phyloP scores from a whole-genome alignment of 1,140 invertebrate species.

The Cotesia typhae region DNA sequence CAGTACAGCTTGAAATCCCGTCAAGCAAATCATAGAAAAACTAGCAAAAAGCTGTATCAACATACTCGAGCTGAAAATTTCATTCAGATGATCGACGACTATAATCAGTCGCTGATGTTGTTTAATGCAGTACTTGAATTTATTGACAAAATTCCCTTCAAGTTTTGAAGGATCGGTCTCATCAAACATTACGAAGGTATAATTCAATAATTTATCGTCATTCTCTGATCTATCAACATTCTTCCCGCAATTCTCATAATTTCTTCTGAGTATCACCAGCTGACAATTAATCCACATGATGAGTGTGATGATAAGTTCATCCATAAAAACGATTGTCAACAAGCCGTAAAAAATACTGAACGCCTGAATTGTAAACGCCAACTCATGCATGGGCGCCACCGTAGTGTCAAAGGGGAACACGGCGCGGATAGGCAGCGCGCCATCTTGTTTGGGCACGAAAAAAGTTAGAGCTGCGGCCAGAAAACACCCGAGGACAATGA shows the following conservation, averaged over 20 bases:
- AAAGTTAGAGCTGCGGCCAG: conserved; percentile 44
- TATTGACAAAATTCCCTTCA: conserved; percentile 29
- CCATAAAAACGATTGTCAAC: conserved; percentile 43
- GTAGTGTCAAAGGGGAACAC: conserved; percentile 47
- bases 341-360: conserved; percentile 36
- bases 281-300: conserved; percentile 37
- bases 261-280: conserved; percentile 37
- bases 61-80: conserved; percentile 44
- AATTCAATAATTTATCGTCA: background rate
- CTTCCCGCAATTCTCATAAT: conserved; percentile 40
- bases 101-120: conserved; percentile 47
- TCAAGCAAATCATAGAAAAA: conserved; percentile 49
- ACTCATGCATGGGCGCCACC: conserved; percentile 31
- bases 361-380: conserved; percentile 42
- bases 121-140: conserved; percentile 39
- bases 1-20: conserved; percentile 47
- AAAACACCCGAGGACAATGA: conserved; percentile 31
- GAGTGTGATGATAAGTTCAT: conserved; percentile 29
- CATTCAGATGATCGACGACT: conserved; percentile 43
- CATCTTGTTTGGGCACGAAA: conserved; percentile 41
- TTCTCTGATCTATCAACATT: background rate
- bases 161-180: background rate
- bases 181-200: background rate
- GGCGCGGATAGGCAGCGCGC: conserved; percentile 44
- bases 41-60: conserved; percentile 49